Conservation (phyloP, 1,140 invertebrate species). For the Ectropis grisescens region DNA sequence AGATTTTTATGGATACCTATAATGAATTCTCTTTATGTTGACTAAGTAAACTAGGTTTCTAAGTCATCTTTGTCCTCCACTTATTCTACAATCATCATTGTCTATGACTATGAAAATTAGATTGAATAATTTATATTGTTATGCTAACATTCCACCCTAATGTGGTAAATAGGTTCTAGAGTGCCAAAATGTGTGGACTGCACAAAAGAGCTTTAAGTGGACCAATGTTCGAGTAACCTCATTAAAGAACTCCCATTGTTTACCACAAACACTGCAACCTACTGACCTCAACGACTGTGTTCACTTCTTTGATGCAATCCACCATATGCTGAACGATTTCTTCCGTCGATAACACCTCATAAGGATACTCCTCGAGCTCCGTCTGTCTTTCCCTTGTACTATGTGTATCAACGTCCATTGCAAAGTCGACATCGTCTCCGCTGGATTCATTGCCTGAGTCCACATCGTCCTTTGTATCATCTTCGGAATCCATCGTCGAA, state of each 20-base stretch:
- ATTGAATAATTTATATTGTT: too few species aligned
- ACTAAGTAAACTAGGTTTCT: too few species aligned
- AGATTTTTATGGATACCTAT: too few species aligned
- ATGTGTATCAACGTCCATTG: constrained; percentile 89
- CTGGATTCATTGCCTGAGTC: constrained; percentile 93
- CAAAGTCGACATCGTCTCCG: constrained; percentile 90
- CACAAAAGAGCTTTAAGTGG: constrained; percentile 26
- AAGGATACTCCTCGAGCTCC: constrained; percentile 92
- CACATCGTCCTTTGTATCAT: constrained; percentile 89
- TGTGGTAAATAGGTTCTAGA: constrained; percentile 1
- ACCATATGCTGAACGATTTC: constrained; percentile 98
- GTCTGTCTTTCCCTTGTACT: constrained; percentile 81
- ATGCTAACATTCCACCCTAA: too few species aligned
- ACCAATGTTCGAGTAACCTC: constrained; percentile 53
- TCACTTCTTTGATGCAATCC: constrained; percentile 96
- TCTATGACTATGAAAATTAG: too few species aligned
- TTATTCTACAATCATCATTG: too few species aligned
- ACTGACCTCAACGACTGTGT: constrained; percentile 86
- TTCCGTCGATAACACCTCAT: constrained; percentile 94
- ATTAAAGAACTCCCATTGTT: constrained; percentile 56
- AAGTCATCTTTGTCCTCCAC: too few species aligned
- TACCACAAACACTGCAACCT: constrained; percentile 64
- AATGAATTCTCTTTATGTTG: too few species aligned
- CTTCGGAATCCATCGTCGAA: constrained; percentile 88
- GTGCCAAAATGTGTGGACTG: constrained; percentile 6